Percentiles rank a stretch among this genome's conserved stretches.
Evolutionary conservation across 2,888 invertebrate species (phyloP).

Genomic region (Lampropteryx suffumata): DNA sequence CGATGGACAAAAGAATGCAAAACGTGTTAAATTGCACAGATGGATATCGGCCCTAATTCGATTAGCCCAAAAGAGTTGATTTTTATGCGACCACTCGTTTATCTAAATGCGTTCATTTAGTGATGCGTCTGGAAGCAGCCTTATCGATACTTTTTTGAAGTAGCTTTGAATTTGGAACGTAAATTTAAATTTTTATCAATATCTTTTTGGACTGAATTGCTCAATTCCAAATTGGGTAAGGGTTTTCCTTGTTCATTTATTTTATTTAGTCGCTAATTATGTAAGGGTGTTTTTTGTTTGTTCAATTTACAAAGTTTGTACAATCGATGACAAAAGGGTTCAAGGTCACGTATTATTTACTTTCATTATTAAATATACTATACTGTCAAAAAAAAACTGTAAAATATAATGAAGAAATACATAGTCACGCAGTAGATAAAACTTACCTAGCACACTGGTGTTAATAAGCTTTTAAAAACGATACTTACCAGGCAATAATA

Average conservation of each 20-base stretch:
- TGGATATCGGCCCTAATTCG: constrained; percentile 79
- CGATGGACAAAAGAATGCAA: constrained; percentile 74
- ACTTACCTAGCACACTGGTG: constrained; percentile 2
- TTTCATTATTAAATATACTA: no score
- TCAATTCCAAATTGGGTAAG: constrained; percentile 5
- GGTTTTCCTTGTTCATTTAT: constrained; percentile 8
- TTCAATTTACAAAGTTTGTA: constrained; percentile 6
- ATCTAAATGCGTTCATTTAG: constrained; percentile 67
- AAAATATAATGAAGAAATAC: neutral
- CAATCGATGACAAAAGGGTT: constrained; percentile 2
- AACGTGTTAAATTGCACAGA: constrained; percentile 79
- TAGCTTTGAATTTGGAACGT: constrained; percentile 7
- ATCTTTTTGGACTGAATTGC: constrained; percentile 10
- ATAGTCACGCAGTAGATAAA: neutral
- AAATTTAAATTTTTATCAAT: constrained; percentile 26
- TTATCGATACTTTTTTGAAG: constrained; percentile 29
- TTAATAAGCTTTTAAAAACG: constrained; percentile 9
- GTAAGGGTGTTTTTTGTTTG: constrained; percentile 1
- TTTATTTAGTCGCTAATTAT: constrained; percentile 7
- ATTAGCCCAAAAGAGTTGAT: constrained; percentile 79
- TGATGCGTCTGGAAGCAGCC: constrained; percentile 36
- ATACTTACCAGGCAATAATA: constrained; percentile 11
- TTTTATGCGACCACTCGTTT: constrained; percentile 76
- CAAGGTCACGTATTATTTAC: no score
- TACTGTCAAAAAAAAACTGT: no score